Base-by-base conservation (phyloP, 2,797 vertebrate genomes). In the Phalloptychus januarius region DNA sequence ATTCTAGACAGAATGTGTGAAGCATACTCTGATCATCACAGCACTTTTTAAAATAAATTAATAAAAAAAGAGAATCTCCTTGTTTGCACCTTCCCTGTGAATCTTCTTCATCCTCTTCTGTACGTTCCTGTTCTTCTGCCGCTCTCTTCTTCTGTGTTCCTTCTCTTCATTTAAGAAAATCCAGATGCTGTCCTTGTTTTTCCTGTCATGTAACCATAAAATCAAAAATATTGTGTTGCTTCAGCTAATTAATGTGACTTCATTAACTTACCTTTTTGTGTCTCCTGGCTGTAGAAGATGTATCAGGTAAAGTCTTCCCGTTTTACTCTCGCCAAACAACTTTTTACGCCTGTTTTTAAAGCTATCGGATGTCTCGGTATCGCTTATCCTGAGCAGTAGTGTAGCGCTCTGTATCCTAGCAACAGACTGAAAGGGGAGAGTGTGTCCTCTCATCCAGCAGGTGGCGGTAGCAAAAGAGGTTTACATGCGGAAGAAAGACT, bases 401-500 rank as follows among this genome's bases (percentile, higher is more conserved):
- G 83, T 80, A 13, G 79, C 73, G 81, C 77, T 80, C 70, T 18
- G 90, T 95, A 80, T 86, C 94, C 76, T 92, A 93, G 94, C 93
- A 94, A 94, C 94, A 88, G 58, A 75, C 4, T 16, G 63, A 33
- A 50, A 71, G 18, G 1, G 0, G 40, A 48, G 33, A 7, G 3
- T 4, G 18, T 18, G 12, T 2, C 71, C 65, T 85, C 89, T 90
- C 1, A 50, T 56, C 90, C 94, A 67, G 67, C 44, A 18, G 87
- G 78, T 25, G 90, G 90, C 86, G 74, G 1, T 40, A 50, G 2
- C 12, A 15, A n/a, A 1, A 25, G 2, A 8, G 1, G 33, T 72
- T 72, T 18, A 10, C 5, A 50, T n/a, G 10, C 31, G 46, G 78
- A 48, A 69, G 28, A 23, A 76, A 80, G 80, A 88, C 50, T 45